Percentiles rank a stretch among this genome's conserved stretches.
phyloP scores from a whole-genome alignment of 2,888 invertebrate species.

The Netelia fuscicornis region DNA sequence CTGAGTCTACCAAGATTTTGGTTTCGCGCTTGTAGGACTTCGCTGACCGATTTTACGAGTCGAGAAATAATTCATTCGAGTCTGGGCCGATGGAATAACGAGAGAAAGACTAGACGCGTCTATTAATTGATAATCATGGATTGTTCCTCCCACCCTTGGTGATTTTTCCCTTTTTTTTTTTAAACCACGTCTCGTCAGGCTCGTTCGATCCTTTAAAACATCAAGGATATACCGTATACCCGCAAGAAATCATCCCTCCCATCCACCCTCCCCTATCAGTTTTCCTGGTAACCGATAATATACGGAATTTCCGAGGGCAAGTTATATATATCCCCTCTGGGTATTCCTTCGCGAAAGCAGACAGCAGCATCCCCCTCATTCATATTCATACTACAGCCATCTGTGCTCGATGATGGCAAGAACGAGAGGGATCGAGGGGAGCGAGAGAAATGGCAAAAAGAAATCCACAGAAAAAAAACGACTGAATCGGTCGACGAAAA shows the following conservation, averaged over 20 bases:
- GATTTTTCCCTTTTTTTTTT: neutral
- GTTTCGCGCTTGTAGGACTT: neutral
- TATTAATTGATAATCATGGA: neutral
- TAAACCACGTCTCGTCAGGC: neutral
- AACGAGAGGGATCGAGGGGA: constrained; percentile 50
- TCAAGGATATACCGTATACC: constrained; percentile 21
- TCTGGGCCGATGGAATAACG: neutral
- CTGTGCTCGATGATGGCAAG: constrained; percentile 67
- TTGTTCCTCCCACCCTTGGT: neutral
- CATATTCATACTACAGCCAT: constrained; percentile 73
- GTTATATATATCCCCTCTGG: constrained; percentile 22
- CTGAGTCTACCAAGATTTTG: neutral
- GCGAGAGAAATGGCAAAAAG: constrained; percentile 32
- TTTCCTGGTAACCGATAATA: constrained; percentile 39
- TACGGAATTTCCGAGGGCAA: constrained; percentile 49
- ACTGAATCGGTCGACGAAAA: constrained; percentile 21
- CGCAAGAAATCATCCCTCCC: constrained; percentile 19
- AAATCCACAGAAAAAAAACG: constrained; percentile 46
- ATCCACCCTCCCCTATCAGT: constrained; percentile 6
- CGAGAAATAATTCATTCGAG: neutral
- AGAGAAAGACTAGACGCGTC: neutral
- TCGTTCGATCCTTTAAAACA: neutral
- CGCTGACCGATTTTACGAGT: neutral
- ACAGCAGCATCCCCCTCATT: constrained; percentile 68
- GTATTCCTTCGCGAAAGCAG: constrained; percentile 35